A percentile compares a stretch with the other conserved stretches of the same genome.
Conservation (phyloP, 1,140 invertebrate genomes). For the Calosoma granatense region DNA sequence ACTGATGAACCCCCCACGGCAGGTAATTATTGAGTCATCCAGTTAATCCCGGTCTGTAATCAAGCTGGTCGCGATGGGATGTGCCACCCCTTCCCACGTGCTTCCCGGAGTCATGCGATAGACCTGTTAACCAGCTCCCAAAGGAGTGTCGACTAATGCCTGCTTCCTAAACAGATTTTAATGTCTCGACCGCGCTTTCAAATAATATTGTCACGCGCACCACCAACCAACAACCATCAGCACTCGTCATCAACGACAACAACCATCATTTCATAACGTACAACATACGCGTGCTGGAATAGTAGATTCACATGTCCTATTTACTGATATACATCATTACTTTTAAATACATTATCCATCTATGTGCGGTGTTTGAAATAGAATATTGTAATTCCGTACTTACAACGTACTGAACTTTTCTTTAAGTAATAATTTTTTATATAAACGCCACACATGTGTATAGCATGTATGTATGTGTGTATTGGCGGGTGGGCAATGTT, state of each 20-base stretch:
- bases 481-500: not conserved
- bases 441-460: too few species aligned
- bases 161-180: constrained; percentile 33
- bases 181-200: constrained; percentile 16
- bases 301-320: not conserved
- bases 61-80: not conserved
- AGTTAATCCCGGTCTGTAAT: not conserved
- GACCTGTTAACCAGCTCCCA: constrained; percentile 30
- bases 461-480: too few species aligned
- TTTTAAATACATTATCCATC: too few species aligned
- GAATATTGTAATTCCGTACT: too few species aligned
- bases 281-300: not conserved
- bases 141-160: constrained; percentile 22
- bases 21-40: constrained; percentile 5
- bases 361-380: too few species aligned
- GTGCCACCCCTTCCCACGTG: not conserved
- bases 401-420: too few species aligned
- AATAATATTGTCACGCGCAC: not conserved
- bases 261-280: not conserved
- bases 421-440: too few species aligned
- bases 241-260: not conserved
- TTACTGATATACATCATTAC: too few species aligned
- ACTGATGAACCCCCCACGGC: too few species aligned
- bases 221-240: not conserved
- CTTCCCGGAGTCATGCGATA: constrained; percentile 24